Evolutionary conservation across 2,797 vertebrate species (phyloP).

Genomic region (Tragelaphus oryx): DNA sequence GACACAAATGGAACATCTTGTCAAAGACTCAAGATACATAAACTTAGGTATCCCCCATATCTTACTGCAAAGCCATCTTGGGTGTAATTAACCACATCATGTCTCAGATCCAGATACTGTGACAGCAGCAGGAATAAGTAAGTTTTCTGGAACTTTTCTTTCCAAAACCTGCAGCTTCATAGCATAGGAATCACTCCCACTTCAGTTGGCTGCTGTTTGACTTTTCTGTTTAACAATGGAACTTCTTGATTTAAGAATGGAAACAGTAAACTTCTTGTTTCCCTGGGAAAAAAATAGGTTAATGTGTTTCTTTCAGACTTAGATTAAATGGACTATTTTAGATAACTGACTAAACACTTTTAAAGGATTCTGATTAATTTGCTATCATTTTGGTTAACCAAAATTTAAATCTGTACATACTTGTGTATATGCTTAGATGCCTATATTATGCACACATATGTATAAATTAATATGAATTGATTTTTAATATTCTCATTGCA

Average conservation of each 20-base stretch:
- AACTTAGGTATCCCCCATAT: neutral
- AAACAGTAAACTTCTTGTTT: neutral
- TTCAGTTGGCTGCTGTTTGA: neutral
- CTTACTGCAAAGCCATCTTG: neutral
- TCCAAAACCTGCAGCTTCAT: neutral
- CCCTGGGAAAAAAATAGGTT: neutral
- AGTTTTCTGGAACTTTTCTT: neutral
- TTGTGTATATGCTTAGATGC: neutral
- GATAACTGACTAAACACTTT: neutral
- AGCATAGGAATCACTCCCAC: neutral
- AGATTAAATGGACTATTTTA: constrained; percentile 6
- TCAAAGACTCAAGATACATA: neutral
- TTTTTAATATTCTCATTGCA: neutral
- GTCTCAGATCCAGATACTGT: neutral
- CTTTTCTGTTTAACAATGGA: neutral
- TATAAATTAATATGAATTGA: neutral
- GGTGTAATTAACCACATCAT: neutral
- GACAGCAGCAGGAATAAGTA: neutral
- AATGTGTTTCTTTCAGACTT: neutral
- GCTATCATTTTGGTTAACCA: neutral
- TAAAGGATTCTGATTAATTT: neutral
- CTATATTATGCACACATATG: neutral
- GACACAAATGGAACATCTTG: neutral
- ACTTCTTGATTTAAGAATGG: neutral
- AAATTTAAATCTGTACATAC: neutral